Base-by-base conservation (phyloP, 2,888 invertebrate genomes). In the Campoplex nolae region DNA sequence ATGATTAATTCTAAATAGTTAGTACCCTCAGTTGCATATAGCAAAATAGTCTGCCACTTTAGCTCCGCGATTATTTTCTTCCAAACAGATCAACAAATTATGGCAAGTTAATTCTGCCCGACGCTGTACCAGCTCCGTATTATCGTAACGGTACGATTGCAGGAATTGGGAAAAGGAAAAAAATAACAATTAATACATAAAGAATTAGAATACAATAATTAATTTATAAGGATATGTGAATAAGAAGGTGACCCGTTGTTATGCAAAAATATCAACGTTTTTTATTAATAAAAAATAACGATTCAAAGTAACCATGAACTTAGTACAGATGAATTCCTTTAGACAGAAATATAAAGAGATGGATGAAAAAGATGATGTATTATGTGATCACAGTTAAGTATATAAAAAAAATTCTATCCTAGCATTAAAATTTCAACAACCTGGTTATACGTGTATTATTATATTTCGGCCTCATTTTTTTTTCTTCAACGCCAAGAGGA, bases 231-330 rank as follows among this genome's bases (percentile, higher is more conserved):
- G 54, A 76, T 86, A 73, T 28, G 56, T 71, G 28, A 84, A 89
- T 84, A 85, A 62, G 85, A 85, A 62, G 85, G 75, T 48, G 38
- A 56, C 38, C 42, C 81, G 42, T 83, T 79, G 82, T 87, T 91
- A 89, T 90, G 91, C 86, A 93, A 93, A 93, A 93, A 93, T 93
- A 93, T 92, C 90, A 93, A 93, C 92, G 88, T 90, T 93, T 88
- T 87, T 93, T 93, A 92, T 93, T 93, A 91, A 93, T 93, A 93
- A 93, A 93, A 93, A 93, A 93, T 93, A 93, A 93, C 91, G 89
- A 92, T 92, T 91, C 90, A 90, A 93, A 92, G 91, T 90, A 91
- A 92, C 91, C 90, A 92, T 90, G 91, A 90, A 90, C 90, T 91
- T 92, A 89, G 88, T 92, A 92, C 90, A 91, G 90, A 90, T 91